Base-by-base conservation (phyloP, 1,140 invertebrate species). In the Steinernema feltiae region DNA sequence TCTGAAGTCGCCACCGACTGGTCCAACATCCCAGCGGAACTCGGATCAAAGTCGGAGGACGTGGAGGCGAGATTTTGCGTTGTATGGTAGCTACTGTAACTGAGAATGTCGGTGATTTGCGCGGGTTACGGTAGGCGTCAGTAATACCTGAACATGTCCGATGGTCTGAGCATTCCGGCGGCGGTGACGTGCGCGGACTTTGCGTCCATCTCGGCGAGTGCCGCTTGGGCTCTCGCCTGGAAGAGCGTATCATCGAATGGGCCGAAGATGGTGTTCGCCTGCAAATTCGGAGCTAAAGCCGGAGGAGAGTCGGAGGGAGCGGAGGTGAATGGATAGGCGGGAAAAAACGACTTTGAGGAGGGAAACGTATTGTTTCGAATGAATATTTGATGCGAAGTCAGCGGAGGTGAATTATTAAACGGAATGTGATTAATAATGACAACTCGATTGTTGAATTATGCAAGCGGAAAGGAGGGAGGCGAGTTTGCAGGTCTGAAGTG, bases 131-230 rank as follows among this genome's bases (percentile, higher is more conserved):
- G n/a, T n/a, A n/a, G n/a, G n/a, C n/a, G n/a, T n/a, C n/a, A n/a
- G n/a, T n/a, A n/a, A n/a, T 48, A 83, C 82, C 78, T 81, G 72
- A 84, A 84, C 82, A 84, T 84, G 32, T 84, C 82, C 18, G 80
- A 71, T n/a, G 82, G 75, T 70, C 82, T 72, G 41, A 83, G 78
- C 69, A 84, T 69, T n/a, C 48, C 80, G 41, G 73, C 76, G 17
- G 79, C 79, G 27, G 78, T 73, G 70, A 82, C 73, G 30, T 77
- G 82, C 17, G 83, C 82, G 72, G 84, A 83, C 75, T 84, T 84
- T 2, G 84, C 79, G 70, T 84, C 82, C 70, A 84, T 84, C 71
- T 84, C 81, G 46, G 79, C 82, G 15, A 83, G 74, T 18, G 82
- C 81, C 27, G 81, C 82, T 2, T 81, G 83, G 15, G 79, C 80